These are phyloP conservation scores for Tortricodes alternella DNA, from an alignment of 2,888 invertebrate genomes.

Conservation along the genomic window DNA sequence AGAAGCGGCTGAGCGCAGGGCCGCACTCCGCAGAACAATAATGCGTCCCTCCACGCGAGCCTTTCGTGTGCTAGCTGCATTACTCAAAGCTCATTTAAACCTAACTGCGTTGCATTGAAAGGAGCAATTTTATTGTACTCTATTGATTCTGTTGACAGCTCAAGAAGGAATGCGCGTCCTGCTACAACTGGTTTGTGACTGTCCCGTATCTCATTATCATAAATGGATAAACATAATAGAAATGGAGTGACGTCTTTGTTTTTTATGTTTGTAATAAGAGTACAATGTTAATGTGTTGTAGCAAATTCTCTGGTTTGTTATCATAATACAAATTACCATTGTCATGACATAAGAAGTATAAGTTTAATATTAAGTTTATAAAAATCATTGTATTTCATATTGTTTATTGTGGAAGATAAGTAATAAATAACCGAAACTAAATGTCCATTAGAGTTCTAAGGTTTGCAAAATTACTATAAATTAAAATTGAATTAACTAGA, in stretches of 20 bases:
- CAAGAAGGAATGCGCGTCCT: conserved; percentile 58
- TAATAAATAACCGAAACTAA: too few relatives aligned
- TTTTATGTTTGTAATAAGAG: conserved; percentile 14
- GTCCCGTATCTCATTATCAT: conserved; percentile 59
- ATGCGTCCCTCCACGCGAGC: conserved; percentile 67
- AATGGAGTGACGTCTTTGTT: conserved; percentile 24
- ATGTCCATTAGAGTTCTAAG: too few relatives aligned
- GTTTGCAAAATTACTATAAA: too few relatives aligned
- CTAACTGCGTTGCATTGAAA: conserved; percentile 76
- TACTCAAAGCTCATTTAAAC: conserved; percentile 81
- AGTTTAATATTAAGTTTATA: too few relatives aligned
- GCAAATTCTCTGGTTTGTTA: too few relatives aligned
- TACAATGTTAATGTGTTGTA: conserved; percentile 7
- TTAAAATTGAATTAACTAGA: too few relatives aligned
- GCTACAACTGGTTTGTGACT: conserved; percentile 61
- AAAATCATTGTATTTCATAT: too few relatives aligned
- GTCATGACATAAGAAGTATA: too few relatives aligned
- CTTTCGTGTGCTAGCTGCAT: conserved; percentile 72
- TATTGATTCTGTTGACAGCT: conserved; percentile 77
- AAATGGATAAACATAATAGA: conserved; percentile 39
- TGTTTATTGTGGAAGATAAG: too few relatives aligned
- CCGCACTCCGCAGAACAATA: conserved; percentile 51
- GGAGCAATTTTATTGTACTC: conserved; percentile 77
- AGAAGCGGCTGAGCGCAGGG: conserved; percentile 36
- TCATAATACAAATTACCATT: too few relatives aligned